Percentiles rank a stretch among this genome's conserved stretches.
These are phyloP conservation scores for Tachina fera DNA, from an alignment of 2,888 invertebrate species.

Conservation along the genomic window DNA sequence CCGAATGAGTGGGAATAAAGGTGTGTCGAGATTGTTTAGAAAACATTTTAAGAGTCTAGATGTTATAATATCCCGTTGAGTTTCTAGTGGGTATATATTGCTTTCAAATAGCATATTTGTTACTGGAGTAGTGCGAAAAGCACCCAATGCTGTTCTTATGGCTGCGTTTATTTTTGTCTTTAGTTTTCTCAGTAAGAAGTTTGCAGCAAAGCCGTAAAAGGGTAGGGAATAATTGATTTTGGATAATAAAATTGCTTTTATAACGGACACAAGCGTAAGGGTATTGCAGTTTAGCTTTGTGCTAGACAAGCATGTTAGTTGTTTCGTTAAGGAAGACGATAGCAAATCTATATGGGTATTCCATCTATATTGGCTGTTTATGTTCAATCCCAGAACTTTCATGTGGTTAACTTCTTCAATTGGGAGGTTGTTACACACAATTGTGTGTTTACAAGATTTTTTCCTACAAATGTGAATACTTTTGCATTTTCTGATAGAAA, in stretches of 20 bases:
- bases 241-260: background rate
- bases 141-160: background rate
- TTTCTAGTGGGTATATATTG: no score
- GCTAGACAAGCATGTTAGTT: conserved; percentile 16
- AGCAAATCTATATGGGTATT: conserved; percentile 6
- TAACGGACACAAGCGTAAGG: background rate
- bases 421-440: conserved; percentile 3
- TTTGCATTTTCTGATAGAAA: conserved; percentile 49
- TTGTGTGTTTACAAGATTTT: conserved; percentile 3
- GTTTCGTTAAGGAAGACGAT: background rate
- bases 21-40: no score
- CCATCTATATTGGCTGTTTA: conserved; percentile 15
- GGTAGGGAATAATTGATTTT: conserved; percentile 17
- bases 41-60: no score
- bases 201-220: background rate
- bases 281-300: conserved; percentile 25
- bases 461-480: conserved; percentile 50
- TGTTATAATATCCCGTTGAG: no score
- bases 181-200: background rate
- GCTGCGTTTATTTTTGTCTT: conserved; percentile 2
- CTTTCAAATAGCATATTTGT: no score
- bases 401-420: background rate
- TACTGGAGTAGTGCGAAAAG: conserved; percentile 1
- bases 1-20: no score
- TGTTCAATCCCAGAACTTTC: conserved; percentile 37